These are phyloP conservation scores for Zosterops japonicus DNA, from an alignment of 2,113 vertebrate genomes.

Conservation along the genomic window DNA sequence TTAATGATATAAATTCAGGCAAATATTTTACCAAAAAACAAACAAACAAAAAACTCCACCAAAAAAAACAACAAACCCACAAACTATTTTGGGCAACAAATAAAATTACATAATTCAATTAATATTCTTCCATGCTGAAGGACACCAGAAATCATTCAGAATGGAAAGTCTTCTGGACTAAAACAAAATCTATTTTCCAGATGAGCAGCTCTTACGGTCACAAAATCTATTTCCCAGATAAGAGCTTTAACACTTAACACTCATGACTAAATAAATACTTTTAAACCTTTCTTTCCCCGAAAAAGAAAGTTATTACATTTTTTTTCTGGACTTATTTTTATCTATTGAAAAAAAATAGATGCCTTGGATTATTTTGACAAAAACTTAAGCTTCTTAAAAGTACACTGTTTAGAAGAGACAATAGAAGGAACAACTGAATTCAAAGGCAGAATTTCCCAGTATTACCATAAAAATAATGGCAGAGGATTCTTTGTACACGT, in stretches of 20 bases:
- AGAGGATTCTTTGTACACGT: not conserved
- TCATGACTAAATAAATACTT: not conserved
- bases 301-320: not conserved
- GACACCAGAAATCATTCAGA: not conserved
- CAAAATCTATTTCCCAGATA: not conserved
- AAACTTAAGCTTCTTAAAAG: not conserved
- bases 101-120: not conserved
- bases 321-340: not conserved
- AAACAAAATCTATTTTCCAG: not conserved
- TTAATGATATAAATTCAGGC: not conserved
- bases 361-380: not conserved
- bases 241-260: not conserved
- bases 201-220: not conserved
- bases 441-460: not conserved
- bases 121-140: not conserved
- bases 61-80: not conserved
- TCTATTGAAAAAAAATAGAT: not conserved
- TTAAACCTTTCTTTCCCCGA: accelerated
- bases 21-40: not conserved
- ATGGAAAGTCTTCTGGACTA: not conserved
- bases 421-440: not conserved
- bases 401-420: not conserved
- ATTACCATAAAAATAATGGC: not conserved
- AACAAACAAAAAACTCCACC: not conserved
- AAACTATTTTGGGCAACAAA: not conserved